phyloP scores from a whole-genome alignment of 1,140 invertebrate species.

The Heliconius hewitsoni region DNA sequence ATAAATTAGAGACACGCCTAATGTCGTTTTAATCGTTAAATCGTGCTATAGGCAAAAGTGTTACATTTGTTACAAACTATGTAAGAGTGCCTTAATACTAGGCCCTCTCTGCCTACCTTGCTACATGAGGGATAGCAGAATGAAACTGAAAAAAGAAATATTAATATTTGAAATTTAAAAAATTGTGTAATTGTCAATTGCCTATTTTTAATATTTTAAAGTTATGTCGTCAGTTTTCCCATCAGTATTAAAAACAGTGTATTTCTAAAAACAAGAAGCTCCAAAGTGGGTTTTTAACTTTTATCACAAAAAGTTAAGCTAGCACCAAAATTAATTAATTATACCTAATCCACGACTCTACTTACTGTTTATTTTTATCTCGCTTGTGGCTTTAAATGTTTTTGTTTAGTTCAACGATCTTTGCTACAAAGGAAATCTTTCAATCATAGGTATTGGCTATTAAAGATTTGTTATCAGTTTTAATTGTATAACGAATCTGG shows the following conservation, averaged over 20 bases:
- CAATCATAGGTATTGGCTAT: background rate
- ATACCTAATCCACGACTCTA: background rate
- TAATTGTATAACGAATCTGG: background rate
- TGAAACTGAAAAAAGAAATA: too few relatives aligned
- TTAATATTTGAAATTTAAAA: too few relatives aligned
- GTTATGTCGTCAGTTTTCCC: too few relatives aligned
- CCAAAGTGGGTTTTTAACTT: background rate
- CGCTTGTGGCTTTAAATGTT: background rate
- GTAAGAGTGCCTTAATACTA: too few relatives aligned
- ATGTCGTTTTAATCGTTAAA: too few relatives aligned
- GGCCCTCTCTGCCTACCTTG: too few relatives aligned
- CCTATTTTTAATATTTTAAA: too few relatives aligned
- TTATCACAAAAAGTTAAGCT: background rate
- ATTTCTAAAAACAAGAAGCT: background rate
- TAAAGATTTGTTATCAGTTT: constrained; percentile 7
- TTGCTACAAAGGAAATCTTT: background rate
- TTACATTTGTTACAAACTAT: too few relatives aligned
- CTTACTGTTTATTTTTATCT: constrained; percentile 7
- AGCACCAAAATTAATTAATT: background rate
- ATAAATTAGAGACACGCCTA: background rate
- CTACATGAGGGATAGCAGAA: too few relatives aligned
- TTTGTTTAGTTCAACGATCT: constrained; percentile 15
- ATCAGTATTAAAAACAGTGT: background rate
- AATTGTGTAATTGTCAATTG: too few relatives aligned
- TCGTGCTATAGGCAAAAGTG: too few relatives aligned